Evolutionary conservation across 2,797 vertebrate genomes (phyloP), one percentile per base, ranked within the genome.

Genomic region (Alfaro cultratus): DNA sequence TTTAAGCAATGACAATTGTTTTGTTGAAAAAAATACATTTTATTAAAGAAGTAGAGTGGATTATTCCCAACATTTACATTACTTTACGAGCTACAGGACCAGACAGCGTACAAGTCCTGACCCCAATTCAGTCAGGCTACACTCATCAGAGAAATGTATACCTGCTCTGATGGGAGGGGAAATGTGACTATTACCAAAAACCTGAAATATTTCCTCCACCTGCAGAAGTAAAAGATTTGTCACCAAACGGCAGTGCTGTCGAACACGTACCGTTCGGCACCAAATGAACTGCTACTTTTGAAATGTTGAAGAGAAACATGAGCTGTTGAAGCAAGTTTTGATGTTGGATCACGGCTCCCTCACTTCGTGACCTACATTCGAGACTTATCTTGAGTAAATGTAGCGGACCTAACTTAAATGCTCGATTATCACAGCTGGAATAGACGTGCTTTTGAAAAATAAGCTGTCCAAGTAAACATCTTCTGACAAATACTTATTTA

Each of bases 41-140:
- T 95, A 94, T 95, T 95, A 85, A 93, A 94, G 90, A 89, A 90
- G 76, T 60, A 60, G 85, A 87, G 91, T 83, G 85, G 43, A 91
- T 90, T 67, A 88, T 90, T 90, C 85, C 91, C 85, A 82, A 89
- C 87, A 87, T 88, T 88, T 91, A 92, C 88, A 95, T 86, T 91
- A 93, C 88, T 95, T 86, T 79, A 87, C 87, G 86, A 91, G 82
- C 85, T 90, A 83, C 73, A 87, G 68, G 34, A 67, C 16, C 62
- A 78, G 18, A 78, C 45, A 60, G 64, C 26, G 45, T 49, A 79
- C 55, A 71, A 73, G 75, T 2, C 74, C 79, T 71, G 77, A 88
- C 70, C 26, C 79, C 46, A 78, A 51, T 68, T 84, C 80, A 83
- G 83, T 74, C 41, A 34, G 39, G 18, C 45, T 73, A 31, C 26